A percentile compares a stretch with the other conserved stretches of the same genome.
Evolutionary conservation across 2,113 vertebrate genomes (phyloP).

Genomic region (Alexandromys fortis): DNA sequence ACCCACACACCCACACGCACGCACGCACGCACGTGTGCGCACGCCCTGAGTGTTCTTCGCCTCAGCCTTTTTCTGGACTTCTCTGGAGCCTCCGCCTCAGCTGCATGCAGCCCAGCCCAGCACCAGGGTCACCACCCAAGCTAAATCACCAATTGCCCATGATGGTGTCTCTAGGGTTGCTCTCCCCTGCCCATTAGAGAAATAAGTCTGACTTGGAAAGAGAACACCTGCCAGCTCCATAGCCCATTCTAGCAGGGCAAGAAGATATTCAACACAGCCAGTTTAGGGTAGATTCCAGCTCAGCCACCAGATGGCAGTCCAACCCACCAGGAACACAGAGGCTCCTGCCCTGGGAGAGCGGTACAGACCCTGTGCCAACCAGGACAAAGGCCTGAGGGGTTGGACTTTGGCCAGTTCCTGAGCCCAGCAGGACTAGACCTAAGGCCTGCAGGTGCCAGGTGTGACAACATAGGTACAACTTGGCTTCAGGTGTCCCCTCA

Average conservation of each 20-base stretch:
- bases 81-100: background rate
- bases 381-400: background rate
- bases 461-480: slow-evolving; percentile 46
- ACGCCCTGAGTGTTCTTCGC: background rate
- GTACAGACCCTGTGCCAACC: background rate
- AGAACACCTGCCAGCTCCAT: background rate
- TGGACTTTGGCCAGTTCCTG: slow-evolving; percentile 50
- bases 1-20: background rate
- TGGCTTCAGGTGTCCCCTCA: slow-evolving; percentile 28
- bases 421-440: slow-evolving; percentile 55
- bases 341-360: background rate
- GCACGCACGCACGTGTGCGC: background rate
- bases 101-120: background rate
- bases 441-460: slow-evolving; percentile 53
- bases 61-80: background rate
- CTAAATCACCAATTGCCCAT: background rate
- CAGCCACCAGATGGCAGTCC: slow-evolving; percentile 77
- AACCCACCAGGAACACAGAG: slow-evolving; percentile 42
- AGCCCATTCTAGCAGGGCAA: background rate
- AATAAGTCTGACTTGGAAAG: background rate
- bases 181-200: background rate
- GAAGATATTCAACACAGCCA: background rate
- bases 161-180: background rate
- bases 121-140: background rate
- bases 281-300: slow-evolving; percentile 20